Evolutionary conservation across 2,888 invertebrate species (phyloP), one percentile per base, ranked within the genome.

Genomic region (Sialis fuliginosa): DNA sequence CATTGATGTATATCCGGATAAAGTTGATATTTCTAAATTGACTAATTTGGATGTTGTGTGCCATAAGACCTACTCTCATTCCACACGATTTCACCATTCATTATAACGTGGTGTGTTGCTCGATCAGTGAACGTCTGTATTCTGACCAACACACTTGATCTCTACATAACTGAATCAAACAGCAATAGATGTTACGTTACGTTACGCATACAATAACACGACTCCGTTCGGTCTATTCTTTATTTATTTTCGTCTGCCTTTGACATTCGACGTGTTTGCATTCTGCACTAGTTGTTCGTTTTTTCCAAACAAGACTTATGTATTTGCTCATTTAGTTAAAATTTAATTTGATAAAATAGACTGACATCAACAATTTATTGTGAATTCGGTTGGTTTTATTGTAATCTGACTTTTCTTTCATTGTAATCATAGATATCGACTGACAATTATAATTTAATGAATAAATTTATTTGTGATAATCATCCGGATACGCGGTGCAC

Each of bases 301-400:
- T 22, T 22, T 22, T 22, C 6, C 9, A 12, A 41, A 22, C 9
- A 9, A 12, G 12, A 13, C 22, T 13, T 13, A 22, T 41, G 12
- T 12, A 43, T 43, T 43, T 43, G 33, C 43, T 43, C 43, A 43
- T 43, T 43, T 43, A 30, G 32, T 32, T 43, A 9, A 30, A 41
- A 12, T 41, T 41, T 41, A 22, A 9, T 41, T 37, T 37, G 30
- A 9, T 12, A 43, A 43, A 34, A 32, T 43, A 43, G 43, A 43
- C 43, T 43, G 43, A 43, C 12, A 33, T 43, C 33, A 43, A 31
- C 33, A 33, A 32, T 12, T 9, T 33, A 31, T 34, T 30, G 33
- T 13, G 43, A 33, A 43, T 43, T 43, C 33, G 33, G 10, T 31
- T 30, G 13, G 13, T 34, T 10, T 12, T 34, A 33, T 43, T 22